phyloP scores from a whole-genome alignment of 2,113 vertebrate species.

The Cyanistes caeruleus region DNA sequence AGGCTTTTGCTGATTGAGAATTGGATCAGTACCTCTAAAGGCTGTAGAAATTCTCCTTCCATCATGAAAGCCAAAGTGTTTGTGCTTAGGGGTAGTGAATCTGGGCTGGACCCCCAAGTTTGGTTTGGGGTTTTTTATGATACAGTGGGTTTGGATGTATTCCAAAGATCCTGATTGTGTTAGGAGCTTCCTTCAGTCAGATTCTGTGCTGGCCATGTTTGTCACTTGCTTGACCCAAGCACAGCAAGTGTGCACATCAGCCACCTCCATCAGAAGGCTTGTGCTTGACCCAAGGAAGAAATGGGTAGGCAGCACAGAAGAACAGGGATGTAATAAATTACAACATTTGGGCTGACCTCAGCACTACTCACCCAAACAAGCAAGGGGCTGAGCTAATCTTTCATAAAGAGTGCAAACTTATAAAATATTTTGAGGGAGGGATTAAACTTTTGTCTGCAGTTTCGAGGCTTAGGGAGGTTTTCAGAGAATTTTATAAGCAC shows the following conservation, averaged over 20 bases:
- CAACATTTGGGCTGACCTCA: background rate
- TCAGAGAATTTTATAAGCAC: background rate
- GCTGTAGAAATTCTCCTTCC: background rate
- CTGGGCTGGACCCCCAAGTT: background rate
- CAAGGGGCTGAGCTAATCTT: background rate
- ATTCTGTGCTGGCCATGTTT: background rate
- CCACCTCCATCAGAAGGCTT: background rate
- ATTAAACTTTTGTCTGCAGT: conserved; percentile 1
- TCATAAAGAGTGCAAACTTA: background rate
- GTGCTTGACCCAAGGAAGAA: background rate
- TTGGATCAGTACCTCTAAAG: background rate
- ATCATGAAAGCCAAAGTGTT: background rate
- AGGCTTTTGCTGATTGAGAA: background rate
- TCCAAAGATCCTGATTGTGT: background rate
- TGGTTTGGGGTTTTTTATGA: background rate
- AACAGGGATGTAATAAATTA: background rate
- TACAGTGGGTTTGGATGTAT: background rate
- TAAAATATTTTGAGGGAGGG: background rate
- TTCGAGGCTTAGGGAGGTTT: background rate
- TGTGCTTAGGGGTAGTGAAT: background rate
- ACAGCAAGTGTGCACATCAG: background rate
- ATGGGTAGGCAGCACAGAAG: background rate
- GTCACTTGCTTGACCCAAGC: background rate
- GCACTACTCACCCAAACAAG: background rate
- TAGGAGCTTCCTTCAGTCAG: background rate